Conservation (phyloP, 2,888 invertebrate species). For the Agapostemon virescens region DNA sequence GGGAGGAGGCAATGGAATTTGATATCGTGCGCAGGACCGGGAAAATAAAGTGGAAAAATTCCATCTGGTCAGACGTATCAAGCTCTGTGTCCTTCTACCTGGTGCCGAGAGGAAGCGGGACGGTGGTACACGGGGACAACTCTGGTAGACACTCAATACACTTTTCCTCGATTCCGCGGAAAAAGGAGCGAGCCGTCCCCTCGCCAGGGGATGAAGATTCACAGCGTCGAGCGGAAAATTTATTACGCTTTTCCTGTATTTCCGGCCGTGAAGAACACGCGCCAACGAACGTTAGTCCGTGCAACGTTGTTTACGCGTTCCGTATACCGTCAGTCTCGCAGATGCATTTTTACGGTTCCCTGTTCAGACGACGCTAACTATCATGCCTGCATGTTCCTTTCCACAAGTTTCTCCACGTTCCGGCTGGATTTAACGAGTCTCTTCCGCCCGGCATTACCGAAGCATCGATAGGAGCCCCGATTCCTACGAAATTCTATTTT, state of each 20-base stretch:
- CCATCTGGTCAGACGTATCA: slow-evolving; percentile 69
- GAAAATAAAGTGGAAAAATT: slow-evolving; percentile 76
- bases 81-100: slow-evolving; percentile 31
- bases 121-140: slow-evolving; percentile 44
- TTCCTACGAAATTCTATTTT: background rate
- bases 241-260: slow-evolving; percentile 43
- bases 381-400: background rate
- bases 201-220: slow-evolving; percentile 39
- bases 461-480: background rate
- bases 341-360: background rate
- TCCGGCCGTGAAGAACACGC: slow-evolving; percentile 35
- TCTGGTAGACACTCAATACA: slow-evolving; percentile 56
- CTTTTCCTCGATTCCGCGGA: slow-evolving; percentile 48
- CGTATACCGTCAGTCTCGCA: background rate
- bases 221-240: slow-evolving; percentile 36
- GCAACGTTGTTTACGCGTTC: background rate
- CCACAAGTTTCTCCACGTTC: background rate
- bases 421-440: background rate
- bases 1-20: slow-evolving; percentile 71
- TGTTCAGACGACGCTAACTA: background rate
- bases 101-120: slow-evolving; percentile 27
- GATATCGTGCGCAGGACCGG: slow-evolving; percentile 68
- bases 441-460: background rate
- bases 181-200: slow-evolving; percentile 25
- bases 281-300: background rate